Percentiles rank a stretch among this genome's conserved stretches.
phyloP scores from a whole-genome alignment of 1,140 invertebrate species.

The Drosophila prosaltans region DNA sequence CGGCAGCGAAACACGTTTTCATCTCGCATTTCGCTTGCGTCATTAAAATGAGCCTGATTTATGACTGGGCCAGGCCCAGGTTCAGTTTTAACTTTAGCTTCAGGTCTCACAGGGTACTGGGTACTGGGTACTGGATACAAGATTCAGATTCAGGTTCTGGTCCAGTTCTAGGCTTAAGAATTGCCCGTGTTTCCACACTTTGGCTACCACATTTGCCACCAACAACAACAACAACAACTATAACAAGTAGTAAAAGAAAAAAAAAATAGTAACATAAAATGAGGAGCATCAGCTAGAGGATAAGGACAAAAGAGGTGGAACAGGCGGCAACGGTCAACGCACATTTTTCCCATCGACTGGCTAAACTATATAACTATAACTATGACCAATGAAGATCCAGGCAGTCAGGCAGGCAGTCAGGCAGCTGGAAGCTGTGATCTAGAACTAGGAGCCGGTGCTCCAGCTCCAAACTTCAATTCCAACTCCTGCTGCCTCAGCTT shows the following conservation, averaged over 20 bases:
- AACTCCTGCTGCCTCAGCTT: conserved; percentile 30
- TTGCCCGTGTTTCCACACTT: conserved; percentile 78
- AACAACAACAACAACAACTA: conserved; percentile 7
- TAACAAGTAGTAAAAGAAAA: conserved; percentile 17
- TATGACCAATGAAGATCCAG: conserved; percentile 60
- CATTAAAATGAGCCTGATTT: conserved; percentile 82
- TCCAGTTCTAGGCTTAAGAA: conserved; percentile 22
- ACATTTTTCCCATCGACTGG: conserved; percentile 73
- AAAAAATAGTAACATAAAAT: background rate
- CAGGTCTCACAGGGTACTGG: conserved; percentile 4
- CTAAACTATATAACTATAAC: conserved; percentile 51
- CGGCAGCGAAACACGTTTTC: conserved; percentile 71
- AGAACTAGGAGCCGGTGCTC: conserved; percentile 3
- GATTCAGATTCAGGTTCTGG: conserved; percentile 13
- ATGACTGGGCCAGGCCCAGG: conserved; percentile 51
- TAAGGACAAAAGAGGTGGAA: background rate
- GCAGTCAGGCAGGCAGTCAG: background rate
- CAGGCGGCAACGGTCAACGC: conserved; percentile 28
- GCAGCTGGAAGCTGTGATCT: conserved; percentile 20
- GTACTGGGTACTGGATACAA: conserved; percentile 3
- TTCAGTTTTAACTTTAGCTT: conserved; percentile 23
- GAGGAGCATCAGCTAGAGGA: background rate
- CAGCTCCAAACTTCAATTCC: background rate
- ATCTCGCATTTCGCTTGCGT: conserved; percentile 76
- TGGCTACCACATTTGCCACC: conserved; percentile 55